These are phyloP conservation scores for Phalloptychus januarius DNA, from an alignment of 2,797 vertebrate genomes.

Conservation along the genomic window DNA sequence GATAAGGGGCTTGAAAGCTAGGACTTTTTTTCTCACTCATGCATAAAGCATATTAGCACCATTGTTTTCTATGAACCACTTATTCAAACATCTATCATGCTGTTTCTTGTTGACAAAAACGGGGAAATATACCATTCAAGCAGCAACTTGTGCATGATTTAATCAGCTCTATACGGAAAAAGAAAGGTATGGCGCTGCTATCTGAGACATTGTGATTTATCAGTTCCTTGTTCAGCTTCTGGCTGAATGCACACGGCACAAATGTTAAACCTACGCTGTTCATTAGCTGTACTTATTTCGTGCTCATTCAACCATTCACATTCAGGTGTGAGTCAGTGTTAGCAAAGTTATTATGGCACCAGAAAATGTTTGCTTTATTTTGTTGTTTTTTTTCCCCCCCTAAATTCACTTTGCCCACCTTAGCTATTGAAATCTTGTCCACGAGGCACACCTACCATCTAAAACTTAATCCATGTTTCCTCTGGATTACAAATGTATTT, in stretches of 20 bases:
- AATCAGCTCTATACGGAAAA: conserved; percentile 51
- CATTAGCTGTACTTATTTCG: conserved; percentile 64
- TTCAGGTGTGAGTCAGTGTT: conserved; percentile 22
- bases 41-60: conserved; percentile 43
- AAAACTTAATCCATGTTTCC: conserved; percentile 71
- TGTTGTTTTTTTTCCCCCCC: neutral
- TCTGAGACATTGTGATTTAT: conserved; percentile 65
- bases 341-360: conserved; percentile 45
- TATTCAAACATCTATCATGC: conserved; percentile 52
- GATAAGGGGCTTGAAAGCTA: conserved; percentile 3
- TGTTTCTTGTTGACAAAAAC: conserved; percentile 26
- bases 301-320: conserved; percentile 36
- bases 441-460: conserved; percentile 64
- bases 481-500: conserved; percentile 77
- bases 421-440: conserved; percentile 66
- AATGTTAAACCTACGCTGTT: conserved; percentile 53
- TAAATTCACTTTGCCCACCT: conserved; percentile 61
- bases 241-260: conserved; percentile 46
- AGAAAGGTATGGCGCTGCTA: conserved; percentile 63
- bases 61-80: conserved; percentile 38
- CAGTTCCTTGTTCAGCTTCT: conserved; percentile 48
- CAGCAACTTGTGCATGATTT: conserved; percentile 43
- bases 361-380: conserved; percentile 23
- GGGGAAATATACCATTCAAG: conserved; percentile 52
- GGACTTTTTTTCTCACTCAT: neutral